Conservation (phyloP, 2,113 vertebrate species). For the Apaloderma vittatum region DNA sequence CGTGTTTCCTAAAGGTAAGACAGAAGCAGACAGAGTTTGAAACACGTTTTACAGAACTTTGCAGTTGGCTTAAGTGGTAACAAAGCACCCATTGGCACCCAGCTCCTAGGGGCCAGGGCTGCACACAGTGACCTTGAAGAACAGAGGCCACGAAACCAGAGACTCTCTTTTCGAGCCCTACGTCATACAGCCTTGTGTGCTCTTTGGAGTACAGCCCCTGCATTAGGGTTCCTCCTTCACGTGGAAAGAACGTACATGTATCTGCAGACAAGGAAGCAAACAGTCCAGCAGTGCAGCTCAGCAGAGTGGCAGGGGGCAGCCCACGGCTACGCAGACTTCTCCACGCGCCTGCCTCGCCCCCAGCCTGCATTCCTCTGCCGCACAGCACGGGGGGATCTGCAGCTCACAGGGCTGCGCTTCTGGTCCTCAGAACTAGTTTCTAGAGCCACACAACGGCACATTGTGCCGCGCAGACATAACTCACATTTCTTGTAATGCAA, state of each 20-base stretch:
- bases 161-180: background rate
- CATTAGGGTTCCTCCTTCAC: background rate
- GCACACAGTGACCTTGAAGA: background rate
- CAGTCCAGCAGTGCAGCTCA: background rate
- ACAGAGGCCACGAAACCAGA: background rate
- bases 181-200: background rate
- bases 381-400: background rate
- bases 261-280: background rate
- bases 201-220: background rate
- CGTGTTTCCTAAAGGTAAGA: background rate
- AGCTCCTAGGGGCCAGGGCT: background rate
- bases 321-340: background rate
- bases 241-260: accelerated
- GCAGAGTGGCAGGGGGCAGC: background rate
- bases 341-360: background rate
- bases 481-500: background rate
- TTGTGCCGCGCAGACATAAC: background rate
- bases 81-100: background rate
- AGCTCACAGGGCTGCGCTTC: background rate
- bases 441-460: background rate
- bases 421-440: background rate
- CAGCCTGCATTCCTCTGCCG: background rate
- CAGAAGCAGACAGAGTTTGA: background rate
- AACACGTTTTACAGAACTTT: background rate
- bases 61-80: background rate